Evolutionary conservation across 2,797 vertebrate species (phyloP).

Genomic region (Eremophila alpestris): DNA sequence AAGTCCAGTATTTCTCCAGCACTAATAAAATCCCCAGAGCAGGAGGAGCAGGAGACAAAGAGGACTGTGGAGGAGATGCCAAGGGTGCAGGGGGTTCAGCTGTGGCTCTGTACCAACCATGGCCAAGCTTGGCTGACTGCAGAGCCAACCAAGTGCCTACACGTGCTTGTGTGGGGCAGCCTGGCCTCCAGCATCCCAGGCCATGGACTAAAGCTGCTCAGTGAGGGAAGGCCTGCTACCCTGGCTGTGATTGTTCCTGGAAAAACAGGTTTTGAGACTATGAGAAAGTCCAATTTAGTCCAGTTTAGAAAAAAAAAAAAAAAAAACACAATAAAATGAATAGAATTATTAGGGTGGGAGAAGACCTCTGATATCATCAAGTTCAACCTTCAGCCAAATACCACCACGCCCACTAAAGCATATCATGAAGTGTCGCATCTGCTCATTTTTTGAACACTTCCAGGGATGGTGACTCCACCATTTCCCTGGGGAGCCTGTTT

Average conservation of each 20-base stretch:
- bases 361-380: rapidly evolving
- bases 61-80: not conserved
- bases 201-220: not conserved
- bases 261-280: not conserved
- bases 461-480: not conserved
- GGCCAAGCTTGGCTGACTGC: not conserved
- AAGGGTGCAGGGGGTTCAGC: not conserved
- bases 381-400: not conserved
- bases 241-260: not conserved
- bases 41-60: not conserved
- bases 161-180: not conserved
- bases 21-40: not conserved
- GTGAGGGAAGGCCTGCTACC: not conserved
- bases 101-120: not conserved
- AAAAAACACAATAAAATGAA: not conserved
- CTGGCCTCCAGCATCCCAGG: not conserved
- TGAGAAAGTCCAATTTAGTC: not conserved
- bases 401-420: not conserved
- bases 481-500: not conserved
- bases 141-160: not conserved
- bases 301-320: not conserved
- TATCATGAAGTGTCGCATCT: not conserved
- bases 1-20: not conserved
- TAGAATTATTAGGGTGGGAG: not conserved
- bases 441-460: not conserved